Base-by-base conservation (phyloP, 2,113 vertebrate genomes). In the Gymnorhina tibicen region DNA sequence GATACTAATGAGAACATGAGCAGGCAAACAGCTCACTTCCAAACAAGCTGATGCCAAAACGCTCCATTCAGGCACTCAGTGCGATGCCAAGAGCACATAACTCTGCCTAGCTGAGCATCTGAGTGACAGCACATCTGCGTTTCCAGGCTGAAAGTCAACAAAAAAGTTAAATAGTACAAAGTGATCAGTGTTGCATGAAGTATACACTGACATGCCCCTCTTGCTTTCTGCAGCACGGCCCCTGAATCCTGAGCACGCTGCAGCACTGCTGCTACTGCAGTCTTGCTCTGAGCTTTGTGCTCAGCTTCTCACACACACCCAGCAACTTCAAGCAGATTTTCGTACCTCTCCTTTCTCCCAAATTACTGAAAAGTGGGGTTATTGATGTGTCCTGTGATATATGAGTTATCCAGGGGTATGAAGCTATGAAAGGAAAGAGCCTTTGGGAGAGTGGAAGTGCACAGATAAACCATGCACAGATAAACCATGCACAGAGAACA, bases 1-100 rank as follows among this genome's bases (percentile, higher is more conserved):
- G 81, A 89, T 78, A 84, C 93, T 93, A 92, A 92, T 89, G 73
- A 95, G 85, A 86, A 92, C 66, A 68, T 24, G 70, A 94, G 82
- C 70, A 79, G 81, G 44, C 93, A 95, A 89, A 94, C n/a, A 64
- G 77, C 69, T 89, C 88, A 66, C 46, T 78, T 73, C 81, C 44
- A 58, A 84, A 58, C 32, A 64, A 41, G 16, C 74, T 69, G 44
- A 37, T 85, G 85, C 93, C 84, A 96, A 95, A 92, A 23, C 9
- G 15, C 83, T 66, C 42, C 47, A 8, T 70, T 89, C 92, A 88
- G 62, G 80, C 80, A 10, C 63, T 64, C 26, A 11, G 24, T 32
- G 28, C 2, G 4, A 16, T 66, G 81, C 93, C 91, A 96, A 72
- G 87, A 85, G 53, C 77, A 64, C 41, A 9, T 60, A 87, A 70